phyloP scores from a whole-genome alignment of 2,113 vertebrate genomes.

The Amblyopsis rosae region DNA sequence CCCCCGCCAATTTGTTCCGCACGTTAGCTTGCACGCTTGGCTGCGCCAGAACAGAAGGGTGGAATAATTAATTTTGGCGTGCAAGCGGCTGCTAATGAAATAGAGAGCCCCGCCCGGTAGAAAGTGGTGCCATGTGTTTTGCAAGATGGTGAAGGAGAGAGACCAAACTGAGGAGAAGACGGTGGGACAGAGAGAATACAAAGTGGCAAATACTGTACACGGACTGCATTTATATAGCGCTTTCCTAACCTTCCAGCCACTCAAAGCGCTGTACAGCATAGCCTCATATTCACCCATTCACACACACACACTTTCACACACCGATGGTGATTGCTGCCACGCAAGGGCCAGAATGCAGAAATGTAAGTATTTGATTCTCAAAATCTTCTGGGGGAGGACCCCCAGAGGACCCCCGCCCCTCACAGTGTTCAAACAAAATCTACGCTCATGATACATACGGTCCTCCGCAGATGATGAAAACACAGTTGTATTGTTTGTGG shows the following conservation, averaged over 20 bases:
- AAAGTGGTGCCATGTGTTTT: slow-evolving; percentile 16
- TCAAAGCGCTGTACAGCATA: too few species aligned
- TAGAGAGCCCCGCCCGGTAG: slow-evolving; percentile 67
- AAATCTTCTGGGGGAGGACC: too few species aligned
- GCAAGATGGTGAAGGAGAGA: background rate
- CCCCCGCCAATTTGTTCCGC: slow-evolving; percentile 76
- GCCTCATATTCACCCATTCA: too few species aligned
- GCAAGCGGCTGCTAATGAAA: slow-evolving; percentile 69
- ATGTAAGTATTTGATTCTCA: too few species aligned
- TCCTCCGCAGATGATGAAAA: background rate
- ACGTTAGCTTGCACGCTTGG: slow-evolving; percentile 71
- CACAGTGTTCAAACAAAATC: too few species aligned
- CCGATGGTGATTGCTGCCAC: too few species aligned
- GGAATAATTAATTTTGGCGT: slow-evolving; percentile 76
- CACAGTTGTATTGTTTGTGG: background rate
- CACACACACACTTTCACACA: too few species aligned
- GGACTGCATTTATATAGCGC: too few species aligned
- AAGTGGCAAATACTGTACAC: too few species aligned
- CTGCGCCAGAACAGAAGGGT: slow-evolving; percentile 67
- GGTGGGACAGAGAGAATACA: background rate
- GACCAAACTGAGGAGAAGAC: background rate
- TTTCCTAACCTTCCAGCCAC: too few species aligned
- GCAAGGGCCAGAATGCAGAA: too few species aligned
- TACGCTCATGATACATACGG: background rate
- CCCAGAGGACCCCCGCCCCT: too few species aligned